Conservation (phyloP, 2,113 vertebrate species). For the Chitala chitala region DNA sequence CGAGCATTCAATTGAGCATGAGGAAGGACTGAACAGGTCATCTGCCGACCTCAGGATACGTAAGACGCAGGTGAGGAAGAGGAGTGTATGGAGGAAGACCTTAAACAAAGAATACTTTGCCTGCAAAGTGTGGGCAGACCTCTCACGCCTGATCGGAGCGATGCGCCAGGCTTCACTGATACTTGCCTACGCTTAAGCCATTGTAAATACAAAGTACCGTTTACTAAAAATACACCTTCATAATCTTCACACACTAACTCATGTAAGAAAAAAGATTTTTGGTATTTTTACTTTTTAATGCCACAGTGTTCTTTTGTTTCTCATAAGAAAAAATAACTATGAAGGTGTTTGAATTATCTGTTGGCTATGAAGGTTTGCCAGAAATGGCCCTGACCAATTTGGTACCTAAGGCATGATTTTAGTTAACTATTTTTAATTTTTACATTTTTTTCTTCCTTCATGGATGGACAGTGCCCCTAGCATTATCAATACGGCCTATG, state of each 20-base stretch:
- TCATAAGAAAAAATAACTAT: background rate
- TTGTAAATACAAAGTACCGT: background rate
- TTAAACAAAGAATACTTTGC: too few relatives aligned
- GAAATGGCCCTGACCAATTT: too few relatives aligned
- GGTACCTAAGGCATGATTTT: too few relatives aligned
- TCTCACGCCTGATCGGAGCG: background rate
- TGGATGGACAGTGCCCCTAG: too few relatives aligned
- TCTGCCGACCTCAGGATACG: constrained; percentile 93
- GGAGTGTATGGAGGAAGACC: background rate
- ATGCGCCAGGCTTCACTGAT: background rate
- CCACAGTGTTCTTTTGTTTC: background rate
- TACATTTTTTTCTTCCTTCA: too few relatives aligned
- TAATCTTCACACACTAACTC: background rate
- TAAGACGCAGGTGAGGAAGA: constrained; percentile 81
- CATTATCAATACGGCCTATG: too few relatives aligned
- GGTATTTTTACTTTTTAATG: too few relatives aligned
- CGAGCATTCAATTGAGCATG: constrained; percentile 91
- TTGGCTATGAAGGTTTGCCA: too few relatives aligned
- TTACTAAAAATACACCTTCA: background rate
- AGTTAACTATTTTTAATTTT: too few relatives aligned
- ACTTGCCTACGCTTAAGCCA: background rate
- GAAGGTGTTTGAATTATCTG: background rate
- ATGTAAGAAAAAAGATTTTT: too few relatives aligned
- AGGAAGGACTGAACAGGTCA: constrained; percentile 85
- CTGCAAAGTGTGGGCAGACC: background rate